Conservation (phyloP, 2,113 vertebrate genomes). For the Myotis yumanensis region DNA sequence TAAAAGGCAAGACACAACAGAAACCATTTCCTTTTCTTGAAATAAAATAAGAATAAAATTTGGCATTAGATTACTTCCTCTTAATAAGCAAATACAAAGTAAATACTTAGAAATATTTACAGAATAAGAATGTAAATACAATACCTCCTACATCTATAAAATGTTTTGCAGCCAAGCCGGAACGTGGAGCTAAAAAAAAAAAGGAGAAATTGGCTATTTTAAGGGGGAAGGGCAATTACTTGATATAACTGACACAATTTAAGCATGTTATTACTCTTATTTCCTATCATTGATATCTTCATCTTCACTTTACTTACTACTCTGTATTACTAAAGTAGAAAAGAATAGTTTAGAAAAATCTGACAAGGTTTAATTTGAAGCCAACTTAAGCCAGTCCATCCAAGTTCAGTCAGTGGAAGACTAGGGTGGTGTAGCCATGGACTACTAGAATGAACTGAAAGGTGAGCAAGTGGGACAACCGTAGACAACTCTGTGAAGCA, state of each 20-base stretch:
- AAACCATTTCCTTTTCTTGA: slow-evolving; percentile 6
- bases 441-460: background rate
- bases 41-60: slow-evolving; percentile 24
- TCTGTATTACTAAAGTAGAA: background rate
- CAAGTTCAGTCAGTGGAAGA: background rate
- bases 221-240: background rate
- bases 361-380: background rate
- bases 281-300: background rate
- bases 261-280: background rate
- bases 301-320: background rate
- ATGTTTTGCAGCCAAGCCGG: slow-evolving; percentile 94
- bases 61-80: slow-evolving; percentile 5
- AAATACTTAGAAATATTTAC: slow-evolving; percentile 30
- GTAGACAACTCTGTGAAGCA: background rate
- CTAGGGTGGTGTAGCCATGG: accelerated
- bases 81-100: slow-evolving; percentile 6
- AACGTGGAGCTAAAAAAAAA: slow-evolving; percentile 91
- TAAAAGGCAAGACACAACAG: slow-evolving; percentile 18
- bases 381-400: background rate
- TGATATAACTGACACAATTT: background rate
- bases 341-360: background rate
- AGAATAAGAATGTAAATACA: slow-evolving; percentile 61
- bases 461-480: background rate
- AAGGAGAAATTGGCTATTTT: background rate
- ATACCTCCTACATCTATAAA: slow-evolving; percentile 99